Base-by-base conservation (phyloP, 2,113 vertebrate species). In the Plecotus auritus region DNA sequence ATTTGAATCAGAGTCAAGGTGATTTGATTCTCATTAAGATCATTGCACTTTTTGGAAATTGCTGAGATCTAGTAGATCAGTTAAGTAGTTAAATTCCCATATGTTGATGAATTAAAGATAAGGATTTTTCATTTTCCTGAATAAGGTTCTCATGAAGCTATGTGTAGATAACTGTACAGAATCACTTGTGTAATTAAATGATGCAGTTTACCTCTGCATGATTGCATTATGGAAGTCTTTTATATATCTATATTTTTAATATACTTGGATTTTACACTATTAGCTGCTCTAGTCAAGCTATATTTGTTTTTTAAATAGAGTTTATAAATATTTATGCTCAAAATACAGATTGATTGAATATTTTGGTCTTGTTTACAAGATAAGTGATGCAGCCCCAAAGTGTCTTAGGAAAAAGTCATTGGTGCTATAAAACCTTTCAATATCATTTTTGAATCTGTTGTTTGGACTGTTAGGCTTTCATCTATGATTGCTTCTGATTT, bases 291-390 rank as follows among this genome's bases (percentile, higher is more conserved):
- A 94, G 86, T 95, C 90, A 97, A 94, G 94, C 94, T 97, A 74
- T 96, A 94, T 97, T 91, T 96, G 92, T 81, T 93, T 93, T 88
- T 95, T 95, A 69, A 83, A 96, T 94, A 97, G 92, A 97, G 81
- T 97, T 97, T 97, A 96, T 97, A 97, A 96, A 96, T 96, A 97
- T 97, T 96, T 96, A 95, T 97, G 95, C 97, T 97, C 91, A 97
- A 91, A 97, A 87, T 96, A 95, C 78, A 97, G 93, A 96, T 49
- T 94, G 49, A 96, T 49, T 94, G 49, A 96, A 96, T 97, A 97
- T 96, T 96, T 96, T 96, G 93, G 74, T 96, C 96, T 95, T 97
- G 96, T 96, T 97, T 97, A 96, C 95, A 96, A 97, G 61, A 96
- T 89, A 95, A 96, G 86, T 74, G 87, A 97, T 94, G 92, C 61